phyloP scores from a whole-genome alignment of 1,140 invertebrate species.

The Gryllus bimaculatus region DNA sequence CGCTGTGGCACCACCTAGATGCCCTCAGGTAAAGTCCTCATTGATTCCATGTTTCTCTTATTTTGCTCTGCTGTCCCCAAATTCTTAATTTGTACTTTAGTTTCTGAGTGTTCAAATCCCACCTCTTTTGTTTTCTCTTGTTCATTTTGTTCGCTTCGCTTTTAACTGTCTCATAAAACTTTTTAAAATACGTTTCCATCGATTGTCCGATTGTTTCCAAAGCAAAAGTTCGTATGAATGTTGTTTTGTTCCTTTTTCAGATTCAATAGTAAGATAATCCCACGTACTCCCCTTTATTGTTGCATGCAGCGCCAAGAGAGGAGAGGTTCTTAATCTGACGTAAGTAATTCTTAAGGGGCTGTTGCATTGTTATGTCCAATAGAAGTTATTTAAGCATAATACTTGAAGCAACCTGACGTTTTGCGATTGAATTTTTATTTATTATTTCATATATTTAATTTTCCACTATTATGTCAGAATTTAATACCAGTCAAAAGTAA shows the following conservation, averaged over 20 bases:
- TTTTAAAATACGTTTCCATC: not conserved
- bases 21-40: slow-evolving; percentile 2
- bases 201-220: not conserved
- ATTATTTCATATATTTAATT: too few species aligned
- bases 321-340: not conserved
- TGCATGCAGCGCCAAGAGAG: not conserved
- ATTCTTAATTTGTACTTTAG: not conserved
- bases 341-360: not conserved
- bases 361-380: too few species aligned
- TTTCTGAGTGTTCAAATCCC: too few species aligned
- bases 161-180: not conserved
- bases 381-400: too few species aligned
- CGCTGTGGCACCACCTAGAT: not conserved
- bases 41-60: not conserved
- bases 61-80: not conserved
- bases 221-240: not conserved
- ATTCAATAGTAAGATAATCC: too few species aligned
- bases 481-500: too few species aligned
- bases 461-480: too few species aligned
- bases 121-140: too few species aligned
- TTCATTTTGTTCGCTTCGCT: too few species aligned
- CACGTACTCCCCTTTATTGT: not conserved
- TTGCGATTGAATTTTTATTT: too few species aligned
- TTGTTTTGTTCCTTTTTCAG: too few species aligned
- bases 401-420: too few species aligned